These are phyloP conservation scores for Cantharis flavilabris DNA, from an alignment of 2,888 invertebrate genomes.

Conservation along the genomic window DNA sequence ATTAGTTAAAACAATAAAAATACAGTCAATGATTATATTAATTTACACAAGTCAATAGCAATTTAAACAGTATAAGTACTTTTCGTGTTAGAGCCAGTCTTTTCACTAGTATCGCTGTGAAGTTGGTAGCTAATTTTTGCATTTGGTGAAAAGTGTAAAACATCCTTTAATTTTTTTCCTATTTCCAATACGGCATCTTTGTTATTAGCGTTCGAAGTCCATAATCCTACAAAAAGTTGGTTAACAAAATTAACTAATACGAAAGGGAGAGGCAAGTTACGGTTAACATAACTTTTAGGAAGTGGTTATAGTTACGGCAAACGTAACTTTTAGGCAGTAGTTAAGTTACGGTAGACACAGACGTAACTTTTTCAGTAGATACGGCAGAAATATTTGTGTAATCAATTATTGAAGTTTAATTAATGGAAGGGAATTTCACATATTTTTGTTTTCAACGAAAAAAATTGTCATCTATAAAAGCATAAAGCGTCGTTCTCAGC, in stretches of 20 bases:
- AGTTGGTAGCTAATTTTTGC: slow-evolving; percentile 76
- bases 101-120: slow-evolving; percentile 84
- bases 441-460: too few species aligned
- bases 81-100: slow-evolving; percentile 81
- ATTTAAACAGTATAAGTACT: slow-evolving; percentile 71
- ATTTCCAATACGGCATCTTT: slow-evolving; percentile 83
- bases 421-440: too few species aligned
- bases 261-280: too few species aligned
- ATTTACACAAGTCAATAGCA: neutral
- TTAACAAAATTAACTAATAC: neutral
- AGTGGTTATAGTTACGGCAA: too few species aligned
- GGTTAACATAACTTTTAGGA: too few species aligned
- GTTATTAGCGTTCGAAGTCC: slow-evolving; percentile 87
- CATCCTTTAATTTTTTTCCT: slow-evolving; percentile 86
- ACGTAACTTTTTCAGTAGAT: too few species aligned
- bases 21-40: neutral
- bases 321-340: too few species aligned
- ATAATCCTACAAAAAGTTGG: slow-evolving; percentile 66
- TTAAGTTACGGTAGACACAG: too few species aligned
- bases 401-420: too few species aligned
- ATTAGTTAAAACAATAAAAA: neutral
- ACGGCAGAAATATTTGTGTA: too few species aligned
- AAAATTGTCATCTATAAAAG: too few species aligned
- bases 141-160: slow-evolving; percentile 71
- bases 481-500: too few species aligned